Conservation (phyloP, 2,113 vertebrate species). For the Phyllopteryx taeniolatus region DNA sequence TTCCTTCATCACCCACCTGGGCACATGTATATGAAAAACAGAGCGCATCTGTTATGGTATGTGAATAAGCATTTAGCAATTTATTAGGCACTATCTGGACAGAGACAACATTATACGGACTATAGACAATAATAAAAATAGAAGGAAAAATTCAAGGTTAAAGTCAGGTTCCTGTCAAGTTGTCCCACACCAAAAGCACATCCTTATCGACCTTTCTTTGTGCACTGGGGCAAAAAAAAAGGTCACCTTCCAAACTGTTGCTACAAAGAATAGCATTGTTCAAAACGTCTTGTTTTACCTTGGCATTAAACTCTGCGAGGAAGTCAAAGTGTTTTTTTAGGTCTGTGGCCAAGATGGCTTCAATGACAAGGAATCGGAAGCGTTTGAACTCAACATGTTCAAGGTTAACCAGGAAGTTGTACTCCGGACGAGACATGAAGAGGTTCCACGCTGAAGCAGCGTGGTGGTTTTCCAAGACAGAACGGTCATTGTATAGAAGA, state of each 20-base stretch:
- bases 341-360: constrained; percentile 96
- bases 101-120: neutral
- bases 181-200: neutral
- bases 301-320: constrained; percentile 92
- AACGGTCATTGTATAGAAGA: constrained; percentile 94
- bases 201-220: neutral
- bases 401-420: constrained; percentile 91
- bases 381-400: constrained; percentile 97
- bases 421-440: constrained; percentile 94
- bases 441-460: constrained; percentile 96
- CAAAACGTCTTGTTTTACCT: constrained; percentile 76
- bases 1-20: constrained; percentile 89
- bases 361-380: constrained; percentile 97
- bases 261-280: neutral
- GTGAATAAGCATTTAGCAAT: neutral
- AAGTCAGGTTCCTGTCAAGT: neutral
- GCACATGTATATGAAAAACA: neutral
- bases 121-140: neutral
- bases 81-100: neutral
- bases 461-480: constrained; percentile 95
- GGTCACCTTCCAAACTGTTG: neutral
- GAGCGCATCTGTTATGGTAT: constrained; percentile 3
- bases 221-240: neutral
- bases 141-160: neutral
- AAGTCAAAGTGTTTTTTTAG: constrained; percentile 99